These are phyloP conservation scores for Globodera ellingtonae DNA, from an alignment of 1,140 invertebrate species.

Conservation along the genomic window DNA sequence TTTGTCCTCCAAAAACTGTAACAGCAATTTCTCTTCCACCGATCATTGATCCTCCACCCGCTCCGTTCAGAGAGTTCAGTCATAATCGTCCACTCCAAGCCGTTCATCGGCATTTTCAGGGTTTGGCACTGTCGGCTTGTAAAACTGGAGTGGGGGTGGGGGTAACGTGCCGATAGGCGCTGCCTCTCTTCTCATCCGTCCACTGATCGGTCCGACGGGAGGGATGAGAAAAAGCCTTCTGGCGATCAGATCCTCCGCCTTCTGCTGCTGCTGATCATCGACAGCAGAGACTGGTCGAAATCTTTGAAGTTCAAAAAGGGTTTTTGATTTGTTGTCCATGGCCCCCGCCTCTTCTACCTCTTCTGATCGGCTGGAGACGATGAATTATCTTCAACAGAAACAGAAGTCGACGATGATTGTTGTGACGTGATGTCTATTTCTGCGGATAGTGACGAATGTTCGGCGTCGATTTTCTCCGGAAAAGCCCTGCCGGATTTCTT, in stretches of 20 bases:
- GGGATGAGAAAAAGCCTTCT: slow-evolving; percentile 1
- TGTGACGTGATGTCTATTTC: neutral
- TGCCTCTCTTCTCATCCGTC: neutral
- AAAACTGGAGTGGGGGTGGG: neutral
- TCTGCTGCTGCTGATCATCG: neutral
- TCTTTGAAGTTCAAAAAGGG: neutral
- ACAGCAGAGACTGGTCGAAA: neutral
- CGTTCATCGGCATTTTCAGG: slow-evolving; percentile 2
- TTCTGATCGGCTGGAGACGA: neutral
- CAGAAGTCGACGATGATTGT: no score
- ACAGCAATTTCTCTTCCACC: no score
- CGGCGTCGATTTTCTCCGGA: neutral
- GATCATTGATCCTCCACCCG: no score
- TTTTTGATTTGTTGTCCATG: no score
- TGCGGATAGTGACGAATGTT: neutral
- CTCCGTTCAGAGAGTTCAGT: neutral
- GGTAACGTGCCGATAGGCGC: neutral
- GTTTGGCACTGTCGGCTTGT: neutral
- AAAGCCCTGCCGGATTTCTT: neutral
- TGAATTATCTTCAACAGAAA: neutral
- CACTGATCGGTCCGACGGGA: neutral
- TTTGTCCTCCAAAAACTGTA: no score
- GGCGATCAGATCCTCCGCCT: neutral
- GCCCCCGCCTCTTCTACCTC: neutral
- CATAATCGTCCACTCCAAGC: slow-evolving; percentile 1